A percentile compares a stretch with the other conserved stretches of the same genome.
These are phyloP conservation scores for Gadus chalcogrammus DNA, from an alignment of 2,113 vertebrate species.

Conservation along the genomic window DNA sequence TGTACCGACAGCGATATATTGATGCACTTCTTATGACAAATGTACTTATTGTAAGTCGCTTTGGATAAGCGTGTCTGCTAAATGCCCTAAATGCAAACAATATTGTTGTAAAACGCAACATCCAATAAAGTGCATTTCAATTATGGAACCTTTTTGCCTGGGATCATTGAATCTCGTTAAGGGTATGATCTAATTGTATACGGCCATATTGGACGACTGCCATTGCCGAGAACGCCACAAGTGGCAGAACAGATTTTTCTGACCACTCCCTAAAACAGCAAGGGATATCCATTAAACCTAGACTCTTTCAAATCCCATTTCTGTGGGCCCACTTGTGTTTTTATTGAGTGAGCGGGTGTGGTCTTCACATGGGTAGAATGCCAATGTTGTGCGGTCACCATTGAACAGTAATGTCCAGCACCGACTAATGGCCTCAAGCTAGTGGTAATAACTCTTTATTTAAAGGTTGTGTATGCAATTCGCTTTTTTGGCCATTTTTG, in stretches of 20 bases:
- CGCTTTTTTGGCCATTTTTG: too few species aligned
- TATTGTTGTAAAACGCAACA: too few species aligned
- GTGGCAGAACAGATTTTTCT: slow-evolving; percentile 32
- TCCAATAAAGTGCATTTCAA: too few species aligned
- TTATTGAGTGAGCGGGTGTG: slow-evolving; percentile 42
- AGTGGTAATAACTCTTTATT: background rate
- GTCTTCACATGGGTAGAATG: slow-evolving; percentile 3
- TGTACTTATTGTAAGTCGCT: too few species aligned
- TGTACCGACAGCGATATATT: too few species aligned
- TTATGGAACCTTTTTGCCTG: too few species aligned
- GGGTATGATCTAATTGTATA: too few species aligned
- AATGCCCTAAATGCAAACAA: too few species aligned
- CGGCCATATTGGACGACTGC: background rate
- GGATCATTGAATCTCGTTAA: too few species aligned
- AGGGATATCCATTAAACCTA: slow-evolving; percentile 49
- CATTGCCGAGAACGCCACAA: slow-evolving; percentile 31
- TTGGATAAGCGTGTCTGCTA: too few species aligned
- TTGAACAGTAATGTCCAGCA: background rate
- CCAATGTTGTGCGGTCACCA: slow-evolving; percentile 9
- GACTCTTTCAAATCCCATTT: slow-evolving; percentile 59
- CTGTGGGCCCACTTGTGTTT: slow-evolving; percentile 35
- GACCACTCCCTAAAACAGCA: slow-evolving; percentile 50
- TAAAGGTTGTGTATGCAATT: too few species aligned
- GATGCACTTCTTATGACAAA: too few species aligned
- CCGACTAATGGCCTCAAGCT: slow-evolving; percentile 18